These are phyloP conservation scores for Prorops nasuta DNA, from an alignment of 1,140 invertebrate genomes.

Conservation along the genomic window DNA sequence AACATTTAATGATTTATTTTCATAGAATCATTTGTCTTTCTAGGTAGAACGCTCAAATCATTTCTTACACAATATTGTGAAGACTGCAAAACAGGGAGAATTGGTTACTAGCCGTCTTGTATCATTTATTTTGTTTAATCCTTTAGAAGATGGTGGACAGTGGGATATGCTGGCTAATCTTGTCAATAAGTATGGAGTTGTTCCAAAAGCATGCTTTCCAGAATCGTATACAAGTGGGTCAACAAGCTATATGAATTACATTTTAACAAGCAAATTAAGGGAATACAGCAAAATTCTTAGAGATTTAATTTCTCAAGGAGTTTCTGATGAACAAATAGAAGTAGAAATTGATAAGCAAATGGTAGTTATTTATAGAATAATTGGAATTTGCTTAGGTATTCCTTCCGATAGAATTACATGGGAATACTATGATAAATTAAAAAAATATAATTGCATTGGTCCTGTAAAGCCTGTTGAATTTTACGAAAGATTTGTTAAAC, in stretches of 20 bases:
- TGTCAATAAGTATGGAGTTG: slow-evolving; percentile 80
- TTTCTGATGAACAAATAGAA: slow-evolving; percentile 61
- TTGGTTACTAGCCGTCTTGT: slow-evolving; percentile 74
- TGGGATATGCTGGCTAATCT: slow-evolving; percentile 91
- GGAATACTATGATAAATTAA: slow-evolving; percentile 87
- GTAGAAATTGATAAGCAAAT: slow-evolving; percentile 67
- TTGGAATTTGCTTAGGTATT: slow-evolving; percentile 78
- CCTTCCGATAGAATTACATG: slow-evolving; percentile 80
- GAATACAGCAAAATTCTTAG: slow-evolving; percentile 75
- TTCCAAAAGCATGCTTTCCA: slow-evolving; percentile 85
- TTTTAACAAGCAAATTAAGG: slow-evolving; percentile 82
- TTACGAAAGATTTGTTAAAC: slow-evolving; percentile 77
- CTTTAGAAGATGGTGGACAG: slow-evolving; percentile 83
- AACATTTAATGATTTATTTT: background rate
- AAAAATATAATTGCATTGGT: slow-evolving; percentile 73
- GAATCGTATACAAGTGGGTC: slow-evolving; percentile 77
- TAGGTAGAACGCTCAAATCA: slow-evolving; percentile 83
- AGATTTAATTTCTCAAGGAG: slow-evolving; percentile 61
- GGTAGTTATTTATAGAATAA: slow-evolving; percentile 75
- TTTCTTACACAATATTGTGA: slow-evolving; percentile 79
- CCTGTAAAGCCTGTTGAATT: slow-evolving; percentile 78
- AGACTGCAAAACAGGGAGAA: slow-evolving; percentile 72
- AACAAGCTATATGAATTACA: slow-evolving; percentile 70
- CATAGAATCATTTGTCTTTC: slow-evolving; percentile 15
- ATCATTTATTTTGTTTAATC: slow-evolving; percentile 76